Percentiles rank a stretch among this genome's conserved stretches.
Evolutionary conservation across 2,888 invertebrate species (phyloP).

Genomic region (Pherbina coryleti): DNA sequence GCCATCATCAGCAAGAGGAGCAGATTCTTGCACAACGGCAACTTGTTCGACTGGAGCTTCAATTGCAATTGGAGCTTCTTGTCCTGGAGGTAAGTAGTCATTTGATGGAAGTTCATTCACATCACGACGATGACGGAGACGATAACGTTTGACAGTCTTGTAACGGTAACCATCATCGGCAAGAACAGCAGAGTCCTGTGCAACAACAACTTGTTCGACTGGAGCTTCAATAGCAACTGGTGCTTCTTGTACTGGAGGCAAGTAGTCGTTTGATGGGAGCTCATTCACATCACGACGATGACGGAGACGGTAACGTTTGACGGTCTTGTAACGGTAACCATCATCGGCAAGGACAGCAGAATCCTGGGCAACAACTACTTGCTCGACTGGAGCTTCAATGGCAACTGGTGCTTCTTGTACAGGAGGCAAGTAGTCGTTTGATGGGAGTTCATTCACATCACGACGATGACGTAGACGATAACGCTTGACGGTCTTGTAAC

Average conservation of each 20-base stretch:
- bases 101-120: slow-evolving; percentile 43
- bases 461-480: slow-evolving; percentile 41
- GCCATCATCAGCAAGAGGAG: slow-evolving; percentile 59
- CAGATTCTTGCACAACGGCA: slow-evolving; percentile 39
- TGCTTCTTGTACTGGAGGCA: slow-evolving; percentile 43
- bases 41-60: slow-evolving; percentile 37
- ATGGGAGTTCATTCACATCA: slow-evolving; percentile 49
- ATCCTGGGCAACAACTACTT: slow-evolving; percentile 18
- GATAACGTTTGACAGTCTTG: slow-evolving; percentile 45
- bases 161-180: slow-evolving; percentile 48
- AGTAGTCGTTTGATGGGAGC: slow-evolving; percentile 42
- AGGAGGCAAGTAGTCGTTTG: slow-evolving; percentile 51
- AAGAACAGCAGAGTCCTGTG: slow-evolving; percentile 42
- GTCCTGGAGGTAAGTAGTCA: slow-evolving; percentile 42
- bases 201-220: slow-evolving; percentile 4
- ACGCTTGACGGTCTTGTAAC: slow-evolving; percentile 44
- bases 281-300: slow-evolving; percentile 47
- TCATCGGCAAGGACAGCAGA: slow-evolving; percentile 44
- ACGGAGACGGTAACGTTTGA: slow-evolving; percentile 43
- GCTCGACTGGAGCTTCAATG: slow-evolving; percentile 38
- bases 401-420: slow-evolving; percentile 35
- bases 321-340: slow-evolving; percentile 48
- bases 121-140: slow-evolving; percentile 46
- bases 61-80: slow-evolving; percentile 36
- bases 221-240: slow-evolving; percentile 32